Evolutionary conservation across 2,113 vertebrate species (phyloP).

Genomic region (Spheniscus mendiculus): DNA sequence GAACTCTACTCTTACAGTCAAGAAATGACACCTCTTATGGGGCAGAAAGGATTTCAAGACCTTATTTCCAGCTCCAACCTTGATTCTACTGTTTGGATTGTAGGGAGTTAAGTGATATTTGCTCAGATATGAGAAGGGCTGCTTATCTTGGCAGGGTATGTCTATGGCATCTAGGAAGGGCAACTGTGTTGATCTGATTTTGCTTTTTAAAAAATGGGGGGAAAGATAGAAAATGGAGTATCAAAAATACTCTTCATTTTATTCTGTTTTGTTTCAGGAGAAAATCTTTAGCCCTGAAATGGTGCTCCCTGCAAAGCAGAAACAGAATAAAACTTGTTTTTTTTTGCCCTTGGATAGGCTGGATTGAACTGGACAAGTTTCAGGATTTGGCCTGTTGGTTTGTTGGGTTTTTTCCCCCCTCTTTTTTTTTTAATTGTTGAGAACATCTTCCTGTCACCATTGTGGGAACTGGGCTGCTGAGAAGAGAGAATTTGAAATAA

Average conservation of each 20-base stretch:
- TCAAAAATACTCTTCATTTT: neutral
- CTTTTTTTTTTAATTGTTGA: neutral
- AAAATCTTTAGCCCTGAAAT: neutral
- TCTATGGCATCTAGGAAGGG: neutral
- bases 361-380: neutral
- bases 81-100: neutral
- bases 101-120: neutral
- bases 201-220: neutral
- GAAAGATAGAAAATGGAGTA: neutral
- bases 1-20: neutral
- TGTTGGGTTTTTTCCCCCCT: neutral
- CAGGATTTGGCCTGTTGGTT: neutral
- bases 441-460: neutral
- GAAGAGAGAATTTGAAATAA: neutral
- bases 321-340: neutral
- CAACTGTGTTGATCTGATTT: neutral
- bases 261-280: neutral
- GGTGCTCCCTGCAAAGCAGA: neutral
- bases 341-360: neutral
- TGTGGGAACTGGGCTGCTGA: neutral
- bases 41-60: neutral
- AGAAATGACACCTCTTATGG: neutral
- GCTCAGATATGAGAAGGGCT: neutral
- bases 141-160: neutral
- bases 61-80: neutral